Evolutionary conservation across 2,797 vertebrate species (phyloP), one percentile per base, ranked within the genome.

Genomic region (Adelosebastes latens): DNA sequence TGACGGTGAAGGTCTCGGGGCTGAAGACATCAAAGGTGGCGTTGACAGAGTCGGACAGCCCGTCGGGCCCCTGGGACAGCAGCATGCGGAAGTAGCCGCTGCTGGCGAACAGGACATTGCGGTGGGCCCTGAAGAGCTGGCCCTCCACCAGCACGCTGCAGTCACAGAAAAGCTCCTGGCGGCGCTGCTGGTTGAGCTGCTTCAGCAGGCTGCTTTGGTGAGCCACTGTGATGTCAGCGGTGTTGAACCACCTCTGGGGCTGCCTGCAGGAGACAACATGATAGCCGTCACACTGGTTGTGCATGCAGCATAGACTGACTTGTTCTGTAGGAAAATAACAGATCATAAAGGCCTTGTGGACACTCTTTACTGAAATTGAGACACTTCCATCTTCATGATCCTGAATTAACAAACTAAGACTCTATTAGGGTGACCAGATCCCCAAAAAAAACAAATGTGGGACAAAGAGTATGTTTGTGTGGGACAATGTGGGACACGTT

Each of bases 21-120:
- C 96, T 97, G 90, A 99, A 99, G 3, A 96, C 97, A 52, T 99
- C 98, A 58, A 99, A 99, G 0, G 97, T 98, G 20, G 98, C 97
- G 0, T 94, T 97, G 0, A 97, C 96, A 0, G 97, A 95, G 73
- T 97, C 96, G 0, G 89, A 81, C 77, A 93, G 85, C 75, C 91
- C 94, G 79, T 49, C 96, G 61, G 94, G 95, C 72, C 95, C 93
- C 86, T 98, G 98, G 0, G 97, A 97, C 25, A 99, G 95, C 79
- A 99, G 94, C 98, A 99, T 99, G 75, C 98, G 98, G 94, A 99
- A 99, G 90, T 99, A 99, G 86, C 98, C 98, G 0, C 98, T 99
- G 90, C 98, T 98, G 83, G 97, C 98, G 7, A 98, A 99, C 27
- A 99, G 82, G 55, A 99, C 96, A 62, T 99, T 99, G 34, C 98